phyloP scores from a whole-genome alignment of 2,113 vertebrate genomes.

The Odontophorus gujanensis region DNA sequence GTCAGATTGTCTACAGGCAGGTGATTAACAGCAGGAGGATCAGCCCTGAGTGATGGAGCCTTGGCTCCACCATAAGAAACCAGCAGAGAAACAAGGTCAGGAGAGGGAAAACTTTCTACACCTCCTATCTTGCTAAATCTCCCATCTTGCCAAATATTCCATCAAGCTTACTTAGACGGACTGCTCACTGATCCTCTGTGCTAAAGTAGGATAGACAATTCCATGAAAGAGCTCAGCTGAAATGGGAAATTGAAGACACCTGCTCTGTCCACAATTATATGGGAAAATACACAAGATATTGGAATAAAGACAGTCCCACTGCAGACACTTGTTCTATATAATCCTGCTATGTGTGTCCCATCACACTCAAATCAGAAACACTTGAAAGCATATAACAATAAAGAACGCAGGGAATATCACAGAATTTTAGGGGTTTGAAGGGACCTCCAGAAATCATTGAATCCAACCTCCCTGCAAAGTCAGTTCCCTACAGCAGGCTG shows the following conservation, averaged over 20 bases:
- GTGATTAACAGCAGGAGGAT: background rate
- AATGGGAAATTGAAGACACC: background rate
- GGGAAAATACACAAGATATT: background rate
- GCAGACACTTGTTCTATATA: background rate
- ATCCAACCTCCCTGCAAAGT: no score
- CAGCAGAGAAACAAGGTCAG: background rate
- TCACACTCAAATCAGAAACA: background rate
- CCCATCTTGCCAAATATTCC: background rate
- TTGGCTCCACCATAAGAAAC: background rate
- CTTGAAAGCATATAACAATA: background rate
- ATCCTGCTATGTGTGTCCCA: background rate
- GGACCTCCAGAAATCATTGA: no score
- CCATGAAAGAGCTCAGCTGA: background rate
- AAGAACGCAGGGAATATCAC: background rate
- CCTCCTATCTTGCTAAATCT: background rate
- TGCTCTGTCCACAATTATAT: fast-evolving
- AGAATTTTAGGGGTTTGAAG: no score
- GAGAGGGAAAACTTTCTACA: background rate
- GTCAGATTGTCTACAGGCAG: background rate
- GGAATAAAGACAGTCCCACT: fast-evolving
- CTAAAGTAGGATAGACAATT: background rate
- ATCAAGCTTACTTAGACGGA: background rate
- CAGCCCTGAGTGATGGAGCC: fast-evolving
- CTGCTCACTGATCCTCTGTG: background rate
- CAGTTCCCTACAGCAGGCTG: no score